phyloP scores from a whole-genome alignment of 2,113 vertebrate species.

The Thalassoma bifasciatum region DNA sequence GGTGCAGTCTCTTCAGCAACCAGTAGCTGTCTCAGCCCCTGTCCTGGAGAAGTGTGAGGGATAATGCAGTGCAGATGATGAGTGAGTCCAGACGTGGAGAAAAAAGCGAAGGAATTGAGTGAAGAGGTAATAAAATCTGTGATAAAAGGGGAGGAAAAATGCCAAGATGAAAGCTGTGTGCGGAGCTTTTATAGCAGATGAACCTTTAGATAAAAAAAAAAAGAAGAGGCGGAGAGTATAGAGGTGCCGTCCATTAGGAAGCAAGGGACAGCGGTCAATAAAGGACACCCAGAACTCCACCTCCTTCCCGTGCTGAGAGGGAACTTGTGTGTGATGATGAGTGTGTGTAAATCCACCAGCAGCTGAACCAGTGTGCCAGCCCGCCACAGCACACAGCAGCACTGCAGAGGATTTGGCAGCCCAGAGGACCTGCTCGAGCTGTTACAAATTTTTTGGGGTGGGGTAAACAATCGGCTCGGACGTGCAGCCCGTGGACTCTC shows the following conservation, averaged over 20 bases:
- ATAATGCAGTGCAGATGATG: constrained; percentile 45
- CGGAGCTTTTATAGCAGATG: constrained; percentile 47
- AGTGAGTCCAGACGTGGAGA: constrained; percentile 9
- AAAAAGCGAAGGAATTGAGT: background rate
- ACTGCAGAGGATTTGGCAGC: constrained; percentile 77
- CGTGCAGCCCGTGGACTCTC: constrained; percentile 17
- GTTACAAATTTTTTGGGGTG: constrained; percentile 54
- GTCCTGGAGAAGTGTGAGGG: constrained; percentile 25
- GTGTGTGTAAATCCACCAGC: constrained; percentile 61
- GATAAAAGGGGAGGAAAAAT: constrained; percentile 6
- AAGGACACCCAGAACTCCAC: constrained; percentile 71
- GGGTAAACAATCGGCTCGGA: constrained; percentile 41
- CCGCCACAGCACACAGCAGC: constrained; percentile 61
- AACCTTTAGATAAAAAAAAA: constrained; percentile 32
- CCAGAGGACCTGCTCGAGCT: constrained; percentile 54
- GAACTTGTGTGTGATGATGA: constrained; percentile 64
- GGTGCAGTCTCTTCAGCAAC: constrained; percentile 40
- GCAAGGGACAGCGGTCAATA: constrained; percentile 68
- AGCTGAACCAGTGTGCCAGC: constrained; percentile 65
- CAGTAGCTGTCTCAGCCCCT: constrained; percentile 39
- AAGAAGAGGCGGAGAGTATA: constrained; percentile 33
- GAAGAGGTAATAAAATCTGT: constrained; percentile 7
- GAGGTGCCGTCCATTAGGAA: constrained; percentile 47
- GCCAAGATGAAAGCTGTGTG: constrained; percentile 18
- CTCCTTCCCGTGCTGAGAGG: constrained; percentile 59